These are phyloP conservation scores for Hiodon alosoides DNA, from an alignment of 2,113 vertebrate genomes.

Conservation along the genomic window DNA sequence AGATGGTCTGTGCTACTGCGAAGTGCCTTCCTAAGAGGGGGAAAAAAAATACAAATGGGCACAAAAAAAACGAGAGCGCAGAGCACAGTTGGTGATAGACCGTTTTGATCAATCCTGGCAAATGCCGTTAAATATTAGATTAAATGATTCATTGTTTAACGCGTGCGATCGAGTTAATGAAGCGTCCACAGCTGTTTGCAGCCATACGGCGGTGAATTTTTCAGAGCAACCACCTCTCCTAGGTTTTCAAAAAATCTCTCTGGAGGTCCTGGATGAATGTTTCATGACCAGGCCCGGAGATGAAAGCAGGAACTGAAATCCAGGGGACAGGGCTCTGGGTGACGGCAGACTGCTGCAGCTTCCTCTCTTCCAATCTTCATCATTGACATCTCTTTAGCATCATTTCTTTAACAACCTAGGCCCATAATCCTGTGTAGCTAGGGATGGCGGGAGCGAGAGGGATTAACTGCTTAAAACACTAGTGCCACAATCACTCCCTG, in stretches of 20 bases:
- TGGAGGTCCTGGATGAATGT: slow-evolving; percentile 75
- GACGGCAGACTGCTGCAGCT: slow-evolving; percentile 63
- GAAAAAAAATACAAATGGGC: slow-evolving; percentile 13
- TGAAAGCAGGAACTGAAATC: slow-evolving; percentile 65
- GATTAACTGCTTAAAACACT: not conserved
- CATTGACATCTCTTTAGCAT: slow-evolving; percentile 52
- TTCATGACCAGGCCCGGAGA: slow-evolving; percentile 67
- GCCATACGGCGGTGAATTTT: slow-evolving; percentile 64
- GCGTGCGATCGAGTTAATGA: slow-evolving; percentile 69
- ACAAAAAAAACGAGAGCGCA: not conserved
- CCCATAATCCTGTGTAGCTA: slow-evolving; percentile 33
- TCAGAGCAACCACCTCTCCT: slow-evolving; percentile 68
- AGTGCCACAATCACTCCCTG: too few species aligned
- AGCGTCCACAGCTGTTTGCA: slow-evolving; percentile 66
- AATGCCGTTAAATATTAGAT: slow-evolving; percentile 59
- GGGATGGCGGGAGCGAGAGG: not conserved
- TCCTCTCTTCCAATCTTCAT: slow-evolving; percentile 68
- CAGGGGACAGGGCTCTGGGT: slow-evolving; percentile 56
- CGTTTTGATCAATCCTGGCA: slow-evolving; percentile 44
- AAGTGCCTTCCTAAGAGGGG: slow-evolving; percentile 6
- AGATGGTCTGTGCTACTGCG: not conserved
- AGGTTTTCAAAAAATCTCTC: slow-evolving; percentile 76
- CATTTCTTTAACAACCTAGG: slow-evolving; percentile 62
- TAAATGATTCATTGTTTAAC: slow-evolving; percentile 68
- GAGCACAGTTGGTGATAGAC: not conserved